These are phyloP conservation scores for Ahaetulla prasina DNA, from an alignment of 2,113 vertebrate species.

Conservation along the genomic window DNA sequence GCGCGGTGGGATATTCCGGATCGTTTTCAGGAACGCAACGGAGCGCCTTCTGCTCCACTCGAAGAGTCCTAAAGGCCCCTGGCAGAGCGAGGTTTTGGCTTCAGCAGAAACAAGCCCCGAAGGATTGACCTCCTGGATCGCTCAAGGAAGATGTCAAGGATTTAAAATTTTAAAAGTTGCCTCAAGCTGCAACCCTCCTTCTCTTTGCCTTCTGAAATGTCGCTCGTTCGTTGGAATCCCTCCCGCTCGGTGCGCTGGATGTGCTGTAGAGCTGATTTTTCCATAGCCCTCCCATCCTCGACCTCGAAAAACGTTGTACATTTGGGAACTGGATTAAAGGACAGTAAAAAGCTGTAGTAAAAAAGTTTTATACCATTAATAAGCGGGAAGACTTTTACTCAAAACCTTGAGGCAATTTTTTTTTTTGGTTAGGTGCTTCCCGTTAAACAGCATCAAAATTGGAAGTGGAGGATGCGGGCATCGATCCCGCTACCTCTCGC, in stretches of 20 bases:
- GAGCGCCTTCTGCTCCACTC: neutral
- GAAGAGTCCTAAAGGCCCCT: neutral
- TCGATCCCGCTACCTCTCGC: conserved; percentile 80
- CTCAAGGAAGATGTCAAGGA: neutral
- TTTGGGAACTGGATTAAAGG: neutral
- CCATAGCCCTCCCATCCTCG: neutral
- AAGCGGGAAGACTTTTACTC: neutral
- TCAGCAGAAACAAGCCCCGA: neutral
- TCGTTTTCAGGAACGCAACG: neutral
- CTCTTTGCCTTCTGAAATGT: neutral
- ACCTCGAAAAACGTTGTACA: neutral
- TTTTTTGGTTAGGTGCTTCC: neutral
- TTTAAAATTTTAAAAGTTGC: neutral
- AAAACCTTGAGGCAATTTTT: neutral
- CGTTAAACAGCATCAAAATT: neutral
- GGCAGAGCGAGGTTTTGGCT: neutral
- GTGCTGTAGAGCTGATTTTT: neutral
- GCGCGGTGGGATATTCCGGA: neutral
- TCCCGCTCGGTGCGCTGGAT: neutral
- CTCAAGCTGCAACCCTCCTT: neutral
- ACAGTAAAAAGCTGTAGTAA: neutral
- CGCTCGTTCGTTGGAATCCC: neutral
- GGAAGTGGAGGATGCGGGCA: conserved; percentile 73
- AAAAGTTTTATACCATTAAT: neutral
- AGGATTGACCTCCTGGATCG: neutral